A percentile compares a stretch with the other conserved stretches of the same genome.
Evolutionary conservation across 2,113 vertebrate genomes (phyloP).

Genomic region (Neofelis nebulosa): DNA sequence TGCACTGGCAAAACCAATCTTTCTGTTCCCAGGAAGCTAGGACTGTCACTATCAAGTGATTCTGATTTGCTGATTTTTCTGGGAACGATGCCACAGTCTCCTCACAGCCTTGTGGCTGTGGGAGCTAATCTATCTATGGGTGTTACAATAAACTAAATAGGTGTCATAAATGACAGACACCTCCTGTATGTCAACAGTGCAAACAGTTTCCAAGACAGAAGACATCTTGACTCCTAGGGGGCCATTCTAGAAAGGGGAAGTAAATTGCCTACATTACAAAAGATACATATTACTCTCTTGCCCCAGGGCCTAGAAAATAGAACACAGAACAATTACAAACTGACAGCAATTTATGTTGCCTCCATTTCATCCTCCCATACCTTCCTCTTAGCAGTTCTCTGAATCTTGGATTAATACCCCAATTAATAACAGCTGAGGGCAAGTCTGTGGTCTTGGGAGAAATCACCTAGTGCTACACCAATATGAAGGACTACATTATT

Average conservation of each 20-base stretch:
- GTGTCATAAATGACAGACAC: conserved; percentile 32
- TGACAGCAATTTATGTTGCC: not conserved
- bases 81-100: conserved; percentile 11
- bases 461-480: not conserved
- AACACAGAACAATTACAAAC: not conserved
- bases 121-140: conserved; percentile 24
- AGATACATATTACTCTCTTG: not conserved
- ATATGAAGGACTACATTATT: conserved; percentile 17
- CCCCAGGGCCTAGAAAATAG: conserved; percentile 8
- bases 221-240: not conserved
- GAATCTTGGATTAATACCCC: not conserved
- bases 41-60: conserved; percentile 29
- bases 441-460: not conserved
- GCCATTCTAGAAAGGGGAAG: conserved; percentile 26
- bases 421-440: not conserved
- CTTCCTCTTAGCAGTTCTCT: not conserved
- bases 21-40: conserved; percentile 11
- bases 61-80: conserved; percentile 45
- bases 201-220: conserved; percentile 55
- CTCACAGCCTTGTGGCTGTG: not conserved
- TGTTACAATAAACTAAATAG: conserved; percentile 52
- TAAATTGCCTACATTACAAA: not conserved
- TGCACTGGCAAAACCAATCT: not conserved
- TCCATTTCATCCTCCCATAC: not conserved
- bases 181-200: conserved; percentile 21